These are phyloP conservation scores for Poeciliopsis presidionis DNA, from an alignment of 2,797 vertebrate species.

Conservation along the genomic window DNA sequence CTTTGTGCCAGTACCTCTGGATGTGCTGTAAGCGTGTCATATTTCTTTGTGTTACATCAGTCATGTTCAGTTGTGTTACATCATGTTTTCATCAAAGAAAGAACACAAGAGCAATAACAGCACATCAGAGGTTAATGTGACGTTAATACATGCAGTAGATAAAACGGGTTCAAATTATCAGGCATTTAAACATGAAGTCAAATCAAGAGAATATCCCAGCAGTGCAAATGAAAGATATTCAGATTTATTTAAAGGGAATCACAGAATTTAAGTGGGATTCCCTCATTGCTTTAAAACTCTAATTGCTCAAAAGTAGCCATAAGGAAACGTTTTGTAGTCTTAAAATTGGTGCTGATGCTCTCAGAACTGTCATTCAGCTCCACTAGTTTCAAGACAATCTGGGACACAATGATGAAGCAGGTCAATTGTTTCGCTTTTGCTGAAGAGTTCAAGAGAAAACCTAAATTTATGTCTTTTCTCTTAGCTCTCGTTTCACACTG, in stretches of 20 bases:
- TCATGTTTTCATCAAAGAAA: not conserved
- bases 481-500: not conserved
- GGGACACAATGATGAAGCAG: not conserved
- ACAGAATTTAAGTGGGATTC: not conserved
- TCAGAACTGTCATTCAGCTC: not conserved
- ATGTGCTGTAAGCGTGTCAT: not conserved
- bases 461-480: not conserved
- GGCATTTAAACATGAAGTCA: not conserved
- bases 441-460: slow-evolving; percentile 14
- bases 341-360: not conserved
- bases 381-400: not conserved
- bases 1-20: not conserved
- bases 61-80: slow-evolving; percentile 17
- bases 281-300: not conserved
- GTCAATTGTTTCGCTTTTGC: not conserved
- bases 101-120: not conserved
- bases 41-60: slow-evolving; percentile 26
- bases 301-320: not conserved
- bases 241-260: not conserved
- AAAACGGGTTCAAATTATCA: not conserved
- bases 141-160: not conserved
- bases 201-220: not conserved
- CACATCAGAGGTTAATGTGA: not conserved
- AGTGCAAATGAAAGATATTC: not conserved
- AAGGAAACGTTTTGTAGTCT: not conserved